phyloP scores from a whole-genome alignment of 2,113 vertebrate genomes.

The Willisornis vidua region DNA sequence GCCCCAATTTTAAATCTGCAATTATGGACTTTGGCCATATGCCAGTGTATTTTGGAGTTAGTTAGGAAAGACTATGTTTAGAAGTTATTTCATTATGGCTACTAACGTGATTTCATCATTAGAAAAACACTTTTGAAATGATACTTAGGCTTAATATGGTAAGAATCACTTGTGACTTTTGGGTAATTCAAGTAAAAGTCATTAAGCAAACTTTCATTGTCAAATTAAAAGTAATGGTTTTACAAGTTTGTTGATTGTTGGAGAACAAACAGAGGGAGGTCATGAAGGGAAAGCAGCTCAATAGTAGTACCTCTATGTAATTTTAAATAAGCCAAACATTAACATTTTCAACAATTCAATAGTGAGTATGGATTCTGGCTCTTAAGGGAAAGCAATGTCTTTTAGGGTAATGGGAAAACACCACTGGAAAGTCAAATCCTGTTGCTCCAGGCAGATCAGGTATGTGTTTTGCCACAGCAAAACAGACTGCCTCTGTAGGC shows the following conservation, averaged over 20 bases:
- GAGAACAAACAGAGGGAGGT: not conserved
- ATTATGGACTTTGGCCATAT: not conserved
- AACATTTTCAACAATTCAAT: not conserved
- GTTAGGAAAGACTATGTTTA: not conserved
- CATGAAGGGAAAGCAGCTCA: not conserved
- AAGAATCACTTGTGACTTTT: not conserved
- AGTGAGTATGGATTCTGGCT: not conserved
- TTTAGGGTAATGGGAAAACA: not conserved
- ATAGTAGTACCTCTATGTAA: not conserved
- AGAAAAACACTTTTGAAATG: not conserved
- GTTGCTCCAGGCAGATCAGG: not conserved
- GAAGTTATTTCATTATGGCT: not conserved
- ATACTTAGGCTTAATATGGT: not conserved
- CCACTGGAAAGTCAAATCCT: not conserved
- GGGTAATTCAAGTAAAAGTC: not conserved
- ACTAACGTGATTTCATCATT: conserved; percentile 12
- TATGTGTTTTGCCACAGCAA: not conserved
- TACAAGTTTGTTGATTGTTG: not conserved
- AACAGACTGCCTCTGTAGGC: not conserved
- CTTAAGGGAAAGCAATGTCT: not conserved
- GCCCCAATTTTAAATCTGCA: not conserved
- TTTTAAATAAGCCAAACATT: not conserved
- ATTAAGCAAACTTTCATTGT: not conserved
- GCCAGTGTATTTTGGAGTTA: not conserved
- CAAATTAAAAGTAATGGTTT: not conserved